Evolutionary conservation across 2,888 invertebrate species (phyloP).

Genomic region (Apotomis betuletana): DNA sequence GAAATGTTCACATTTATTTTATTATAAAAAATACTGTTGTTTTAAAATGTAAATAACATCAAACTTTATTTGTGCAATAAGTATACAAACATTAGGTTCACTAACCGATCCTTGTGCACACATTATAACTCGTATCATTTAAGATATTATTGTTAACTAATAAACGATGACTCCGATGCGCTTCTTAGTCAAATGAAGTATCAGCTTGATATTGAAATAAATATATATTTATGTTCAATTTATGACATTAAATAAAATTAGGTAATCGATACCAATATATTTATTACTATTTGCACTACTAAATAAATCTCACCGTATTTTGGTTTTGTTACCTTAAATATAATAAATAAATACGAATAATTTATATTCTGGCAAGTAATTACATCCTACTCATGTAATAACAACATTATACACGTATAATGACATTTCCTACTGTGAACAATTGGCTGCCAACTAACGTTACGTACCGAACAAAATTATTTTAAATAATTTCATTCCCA

Average conservation of each 20-base stretch:
- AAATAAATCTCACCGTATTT: slow-evolving; percentile 6
- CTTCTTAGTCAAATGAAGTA: not conserved
- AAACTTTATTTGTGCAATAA: too few species aligned
- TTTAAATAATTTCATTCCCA: too few species aligned
- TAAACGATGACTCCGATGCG: too few species aligned
- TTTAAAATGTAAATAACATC: not conserved
- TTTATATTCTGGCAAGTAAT: not conserved
- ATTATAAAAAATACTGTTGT: not conserved
- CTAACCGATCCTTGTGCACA: too few species aligned
- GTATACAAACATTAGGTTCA: too few species aligned
- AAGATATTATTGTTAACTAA: too few species aligned
- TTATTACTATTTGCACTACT: slow-evolving; percentile 28
- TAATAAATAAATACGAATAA: slow-evolving; percentile 13
- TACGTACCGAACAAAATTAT: too few species aligned
- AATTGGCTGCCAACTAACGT: too few species aligned
- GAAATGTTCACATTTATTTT: not conserved
- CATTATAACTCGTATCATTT: too few species aligned
- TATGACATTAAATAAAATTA: slow-evolving; percentile 23
- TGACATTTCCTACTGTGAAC: not conserved
- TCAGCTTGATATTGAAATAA: not conserved
- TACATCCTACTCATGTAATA: not conserved
- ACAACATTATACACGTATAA: not conserved
- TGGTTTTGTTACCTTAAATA: slow-evolving; percentile 16
- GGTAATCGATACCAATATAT: slow-evolving; percentile 15
- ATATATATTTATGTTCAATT: not conserved